A percentile compares a stretch with the other conserved stretches of the same genome.
phyloP scores from a whole-genome alignment of 2,113 vertebrate genomes.

The Anarrhichthys ocellatus region DNA sequence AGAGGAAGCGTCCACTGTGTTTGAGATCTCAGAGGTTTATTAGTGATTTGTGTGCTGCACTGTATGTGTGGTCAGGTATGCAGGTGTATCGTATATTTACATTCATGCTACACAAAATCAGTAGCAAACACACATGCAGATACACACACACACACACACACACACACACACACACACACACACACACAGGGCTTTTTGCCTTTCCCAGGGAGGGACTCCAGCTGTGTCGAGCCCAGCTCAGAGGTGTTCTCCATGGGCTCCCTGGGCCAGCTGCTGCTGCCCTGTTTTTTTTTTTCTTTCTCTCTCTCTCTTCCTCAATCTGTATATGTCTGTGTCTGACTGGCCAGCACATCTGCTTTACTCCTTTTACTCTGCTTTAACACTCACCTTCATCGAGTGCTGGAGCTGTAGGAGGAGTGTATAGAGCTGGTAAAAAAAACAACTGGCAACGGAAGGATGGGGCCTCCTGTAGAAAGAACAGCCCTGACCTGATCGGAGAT shows the following conservation, averaged over 20 bases:
- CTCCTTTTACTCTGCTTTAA: constrained; percentile 13
- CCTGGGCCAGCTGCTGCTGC: constrained; percentile 52
- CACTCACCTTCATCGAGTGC: constrained; percentile 30
- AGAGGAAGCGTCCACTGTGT: background rate
- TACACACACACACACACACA: constrained; percentile 32
- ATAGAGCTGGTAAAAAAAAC: background rate
- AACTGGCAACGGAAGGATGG: constrained; percentile 38
- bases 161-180: constrained; percentile 21
- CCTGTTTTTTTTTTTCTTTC: constrained; percentile 3
- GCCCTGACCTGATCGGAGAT: constrained; percentile 45
- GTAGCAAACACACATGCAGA: constrained; percentile 21
- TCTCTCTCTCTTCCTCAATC: constrained; percentile 2
- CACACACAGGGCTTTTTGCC: background rate
- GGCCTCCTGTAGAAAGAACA: constrained; percentile 39
- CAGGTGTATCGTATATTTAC: background rate
- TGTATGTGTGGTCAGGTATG: background rate
- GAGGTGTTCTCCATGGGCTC: constrained; percentile 61
- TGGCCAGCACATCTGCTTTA: constrained; percentile 37
- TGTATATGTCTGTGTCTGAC: constrained; percentile 15
- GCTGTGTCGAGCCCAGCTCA: constrained; percentile 52
- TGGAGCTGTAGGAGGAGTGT: constrained; percentile 25
- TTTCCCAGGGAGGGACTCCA: constrained; percentile 52
- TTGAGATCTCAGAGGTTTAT: background rate
- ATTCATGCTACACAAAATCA: background rate
- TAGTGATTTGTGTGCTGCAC: background rate